Base-by-base conservation (phyloP, 35 echinoderm and acorn worm genomes). In the Hemicentrotus pulcherrimus region DNA sequence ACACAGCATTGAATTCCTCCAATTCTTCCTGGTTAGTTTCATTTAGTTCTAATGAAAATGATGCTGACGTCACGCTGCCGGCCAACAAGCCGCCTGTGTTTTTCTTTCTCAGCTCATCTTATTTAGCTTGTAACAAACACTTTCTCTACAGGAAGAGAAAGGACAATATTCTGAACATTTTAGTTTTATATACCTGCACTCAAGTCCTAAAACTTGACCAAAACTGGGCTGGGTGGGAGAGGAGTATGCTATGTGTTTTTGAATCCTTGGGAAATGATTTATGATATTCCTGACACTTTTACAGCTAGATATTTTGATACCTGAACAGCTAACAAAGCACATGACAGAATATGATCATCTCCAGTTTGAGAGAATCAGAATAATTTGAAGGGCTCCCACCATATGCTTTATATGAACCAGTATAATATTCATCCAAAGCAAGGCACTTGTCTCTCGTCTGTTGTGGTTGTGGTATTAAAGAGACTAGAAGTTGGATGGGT, bases 21-120 rank as follows among this genome's bases (percentile, higher is more conserved):
- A 90, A 90, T 90, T 90, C 88, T 90, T 90, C 88, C 88, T 32
- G 88, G 88, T 90, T 90, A 90, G 88, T 90, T 90, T 90, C 88
- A 90, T 47, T 90, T 90, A 90, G 46, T 45, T 28, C 31, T 45
- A 90, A 90, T 90, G 88, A 90, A 90, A 90, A 90, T 90, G 32
- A 18, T 47, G 32, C 32, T 90, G 46, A 47, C 32, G 32, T 32
- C 88, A 15, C 32, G 88, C 88, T 90, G 88, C 46, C 46, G 88
- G 19, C 88, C 31, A 18, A 90, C 88, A 90, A 47, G 19, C 88
- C 88, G 32, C 32, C 32, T 90, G 88, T 90, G 16, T 90, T 90
- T 90, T 90, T 47, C 46, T 90, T 90, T 47, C 46, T 6, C 32
- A 16, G 32, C 32, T 90, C 88, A 33, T 45, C 46, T 90, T 90